phyloP scores from a whole-genome alignment of 2,113 vertebrate genomes.

The Scartelaos histophorus region DNA sequence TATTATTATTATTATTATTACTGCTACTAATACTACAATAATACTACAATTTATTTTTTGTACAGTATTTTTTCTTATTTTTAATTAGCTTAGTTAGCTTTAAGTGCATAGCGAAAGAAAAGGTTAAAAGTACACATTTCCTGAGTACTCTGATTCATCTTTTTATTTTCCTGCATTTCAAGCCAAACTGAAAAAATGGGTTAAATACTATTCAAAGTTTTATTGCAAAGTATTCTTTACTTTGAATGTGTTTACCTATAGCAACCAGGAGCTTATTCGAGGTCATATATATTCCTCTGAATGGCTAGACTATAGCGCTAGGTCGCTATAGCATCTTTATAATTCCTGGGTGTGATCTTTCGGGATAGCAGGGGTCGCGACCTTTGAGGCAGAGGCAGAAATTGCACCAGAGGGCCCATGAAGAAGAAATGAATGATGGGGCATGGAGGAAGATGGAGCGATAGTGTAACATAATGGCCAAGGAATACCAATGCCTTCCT shows the following conservation, averaged over 20 bases:
- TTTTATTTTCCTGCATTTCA: too few relatives aligned
- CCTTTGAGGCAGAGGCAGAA: conserved; percentile 55
- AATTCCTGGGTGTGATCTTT: conserved; percentile 48
- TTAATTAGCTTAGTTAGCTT: too few relatives aligned
- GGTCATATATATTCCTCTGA: conserved; percentile 66
- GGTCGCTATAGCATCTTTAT: conserved; percentile 49
- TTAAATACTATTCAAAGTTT: too few relatives aligned
- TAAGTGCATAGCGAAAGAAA: too few relatives aligned
- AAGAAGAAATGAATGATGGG: conserved; percentile 33
- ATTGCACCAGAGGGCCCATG: conserved; percentile 38
- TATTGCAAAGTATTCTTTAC: not conserved
- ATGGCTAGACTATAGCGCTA: conserved; percentile 6
- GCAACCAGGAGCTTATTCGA: conserved; percentile 74
- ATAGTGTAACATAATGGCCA: conserved; percentile 6
- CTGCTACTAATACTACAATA: too few relatives aligned
- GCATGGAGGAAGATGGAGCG: conserved; percentile 8
- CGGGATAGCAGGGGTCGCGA: conserved; percentile 35
- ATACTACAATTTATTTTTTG: too few relatives aligned
- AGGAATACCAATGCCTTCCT: not conserved
- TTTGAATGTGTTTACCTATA: conserved; percentile 14
- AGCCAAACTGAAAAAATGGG: too few relatives aligned
- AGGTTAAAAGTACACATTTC: too few relatives aligned
- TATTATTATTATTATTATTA: too few relatives aligned
- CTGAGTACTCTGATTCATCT: too few relatives aligned
- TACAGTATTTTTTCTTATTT: too few relatives aligned